These are phyloP conservation scores for Chiropotes sagulatus DNA, from an alignment of 2,797 vertebrate genomes.

Conservation along the genomic window DNA sequence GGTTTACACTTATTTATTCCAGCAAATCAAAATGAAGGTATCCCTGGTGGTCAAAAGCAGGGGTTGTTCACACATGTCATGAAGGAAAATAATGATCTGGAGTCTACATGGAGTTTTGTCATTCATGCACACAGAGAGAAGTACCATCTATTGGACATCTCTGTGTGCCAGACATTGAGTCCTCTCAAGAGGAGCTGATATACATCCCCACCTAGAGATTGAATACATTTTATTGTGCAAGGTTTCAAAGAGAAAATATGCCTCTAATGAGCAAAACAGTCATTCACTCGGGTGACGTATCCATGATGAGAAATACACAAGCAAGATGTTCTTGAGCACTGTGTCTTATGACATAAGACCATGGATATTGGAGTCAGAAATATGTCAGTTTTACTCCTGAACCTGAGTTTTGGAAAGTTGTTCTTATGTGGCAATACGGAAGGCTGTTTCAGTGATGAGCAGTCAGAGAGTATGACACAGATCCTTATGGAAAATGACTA, in stretches of 20 bases:
- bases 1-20: constrained; percentile 65
- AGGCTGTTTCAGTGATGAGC: neutral
- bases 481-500: neutral
- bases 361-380: neutral
- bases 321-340: neutral
- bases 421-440: neutral
- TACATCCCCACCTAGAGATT: neutral
- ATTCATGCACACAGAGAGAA: neutral
- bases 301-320: neutral
- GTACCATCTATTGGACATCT: neutral
- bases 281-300: neutral
- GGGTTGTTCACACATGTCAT: neutral
- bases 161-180: neutral
- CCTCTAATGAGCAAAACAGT: neutral
- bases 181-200: neutral
- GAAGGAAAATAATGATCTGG: constrained; percentile 51
- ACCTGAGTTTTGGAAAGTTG: neutral
- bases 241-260: neutral
- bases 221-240: neutral
- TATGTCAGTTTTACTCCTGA: neutral
- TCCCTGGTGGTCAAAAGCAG: constrained; percentile 11
- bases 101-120: neutral
- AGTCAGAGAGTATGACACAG: too few species aligned
- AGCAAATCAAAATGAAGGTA: constrained; percentile 53
- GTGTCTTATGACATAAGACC: neutral